Evolutionary conservation across 2,797 vertebrate genomes (phyloP), one percentile per base, ranked within the genome.

Genomic region (Melanotaenia parkinsoni): DNA sequence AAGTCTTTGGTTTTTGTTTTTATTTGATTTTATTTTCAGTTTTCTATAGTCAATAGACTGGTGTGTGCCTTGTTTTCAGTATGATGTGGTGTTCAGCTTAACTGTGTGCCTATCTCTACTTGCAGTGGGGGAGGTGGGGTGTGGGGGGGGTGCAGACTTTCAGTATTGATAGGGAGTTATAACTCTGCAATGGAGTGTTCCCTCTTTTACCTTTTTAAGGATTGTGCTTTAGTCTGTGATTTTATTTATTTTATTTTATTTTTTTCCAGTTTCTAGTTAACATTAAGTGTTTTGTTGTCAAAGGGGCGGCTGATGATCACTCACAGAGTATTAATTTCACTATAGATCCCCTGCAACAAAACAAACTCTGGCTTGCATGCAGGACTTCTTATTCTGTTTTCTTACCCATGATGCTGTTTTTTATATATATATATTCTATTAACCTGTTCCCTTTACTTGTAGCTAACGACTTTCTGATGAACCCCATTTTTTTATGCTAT

Each of bases 11-110:
- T 77, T 84, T 70, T 78, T 86, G 72, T 79, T 70, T 37, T 59
- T 70, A 58, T 57, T 66, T 62, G 33, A 22, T 67, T 62, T 61
- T 80, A 72, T 64, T 76, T 72, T 24, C 80, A 81, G 83, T 88
- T 94, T 95, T 94, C 88, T 88, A 93, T 97, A 97, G 96, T 94
- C 92, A 92, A 92, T 98, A 97, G 96, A 96, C 88, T 95, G 95
- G 94, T 95, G 93, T 92, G 96, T 98, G 96, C 95, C 93, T 95
- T 96, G 90, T 95, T 96, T 96, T 96, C 95, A 92, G 95, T 96
- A 96, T 98, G 97, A 98, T 96, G 97, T 98, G 96, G 95, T 97
- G 95, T 97, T 97, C 93, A 96, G 96, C 96, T 98, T 97, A 98
- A 98, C 96, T 96, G 97, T 97, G 97, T 98, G 97, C 95, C 96